Evolutionary conservation across 2,888 invertebrate species (phyloP), one percentile per base, ranked within the genome.

Genomic region (Heliconius cydno): DNA sequence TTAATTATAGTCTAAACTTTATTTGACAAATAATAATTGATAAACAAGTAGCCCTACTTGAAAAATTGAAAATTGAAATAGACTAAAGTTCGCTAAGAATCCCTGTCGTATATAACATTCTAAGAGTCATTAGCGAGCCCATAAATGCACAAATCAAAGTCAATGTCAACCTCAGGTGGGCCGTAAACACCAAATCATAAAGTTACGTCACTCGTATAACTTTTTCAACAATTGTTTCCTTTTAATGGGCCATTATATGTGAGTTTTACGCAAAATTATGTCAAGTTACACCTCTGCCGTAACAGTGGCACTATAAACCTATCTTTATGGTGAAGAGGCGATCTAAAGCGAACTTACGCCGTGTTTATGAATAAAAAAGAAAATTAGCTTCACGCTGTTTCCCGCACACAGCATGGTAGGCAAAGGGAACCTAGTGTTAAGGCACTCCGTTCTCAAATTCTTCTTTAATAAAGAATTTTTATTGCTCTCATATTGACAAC

Each of bases 141-240:
- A 90, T 95, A 93, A 94, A 93, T 92, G 91, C 89, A 92, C 91
- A 93, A 95, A 94, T 94, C 93, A 94, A 93, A 93, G 93, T 94
- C 94, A 94, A 94, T 94, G 94, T 94, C 94, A 94, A 92, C 92
- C 89, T 92, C 93, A 93, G 93, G 92, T 92, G 90, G 88, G 92
- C 91, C 90, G 90, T 94, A 93, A 94, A 93, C 94, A 93, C 87
- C 93, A 92, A 94, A 93, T 94, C 94, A 94, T 94, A 94, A 95
- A 94, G 90, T 93, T 93, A 93, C 94, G 94, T 89, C 91, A 92
- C 92, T 92, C 94, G 92, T 94, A 93, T 94, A 94, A 95, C 93
- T 94, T 95, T 95, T 95, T 94, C 91, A 94, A 94, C 94, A 94
- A 95, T 94, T 94, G 94, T 95, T 94, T 94, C 92, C 91, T 91